phyloP scores from a whole-genome alignment of 2,113 vertebrate species.

The Xenopus tropicalis region UCB_Xtro_10.0 CM004445.2:13509001-13509500 shows the following conservation, averaged over 20 bases:
- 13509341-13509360: too few species aligned
- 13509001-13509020: too few species aligned
- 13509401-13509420: too few species aligned
- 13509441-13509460: too few species aligned
- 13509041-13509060: too few species aligned
- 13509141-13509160: conserved; percentile 95
- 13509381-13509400: too few species aligned
- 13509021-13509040: too few species aligned
- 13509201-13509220: conserved; percentile 98
- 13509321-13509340: too few species aligned
- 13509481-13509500: too few species aligned
- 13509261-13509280: conserved; percentile 98
- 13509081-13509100: conserved; percentile 52
- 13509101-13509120: conserved; percentile 75
- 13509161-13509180: conserved; percentile 96
- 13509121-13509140: conserved; percentile 89
- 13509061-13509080: conserved; percentile 59
- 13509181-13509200: conserved; percentile 96
- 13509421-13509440: too few species aligned
- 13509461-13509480: too few species aligned
- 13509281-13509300: conserved; percentile 97
- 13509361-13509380: too few species aligned
- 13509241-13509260: conserved; percentile 94
- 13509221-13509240: conserved; percentile 96
- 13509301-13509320: conserved; percentile 54